Percentiles rank a stretch among this genome's conserved stretches.
Evolutionary conservation across 1,140 invertebrate genomes (phyloP).

Genomic region (Chymomyza costata): DNA sequence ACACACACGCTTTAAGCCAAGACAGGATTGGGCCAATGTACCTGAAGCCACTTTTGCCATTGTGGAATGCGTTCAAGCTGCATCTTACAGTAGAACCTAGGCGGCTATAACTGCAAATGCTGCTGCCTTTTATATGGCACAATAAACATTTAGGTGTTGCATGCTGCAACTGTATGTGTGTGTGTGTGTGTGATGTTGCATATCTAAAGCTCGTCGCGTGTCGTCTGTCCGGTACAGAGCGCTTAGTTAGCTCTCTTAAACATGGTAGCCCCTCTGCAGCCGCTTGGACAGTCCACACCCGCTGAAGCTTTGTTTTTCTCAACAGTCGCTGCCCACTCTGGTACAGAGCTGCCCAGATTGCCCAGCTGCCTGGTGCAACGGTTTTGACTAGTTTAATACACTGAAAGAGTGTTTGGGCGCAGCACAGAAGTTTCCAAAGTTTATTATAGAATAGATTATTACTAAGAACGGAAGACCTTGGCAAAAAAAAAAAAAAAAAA

Average conservation of each 20-base stretch:
- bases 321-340: not conserved
- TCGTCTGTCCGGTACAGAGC: slow-evolving; percentile 65
- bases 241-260: slow-evolving; percentile 66
- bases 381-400: too few species aligned
- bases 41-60: slow-evolving; percentile 67
- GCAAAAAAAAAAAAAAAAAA: too few species aligned
- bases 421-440: too few species aligned
- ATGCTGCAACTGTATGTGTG: slow-evolving; percentile 43
- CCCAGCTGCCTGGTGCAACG: too few species aligned
- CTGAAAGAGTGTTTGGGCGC: too few species aligned
- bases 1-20: slow-evolving; percentile 10
- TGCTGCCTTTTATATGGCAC: slow-evolving; percentile 66
- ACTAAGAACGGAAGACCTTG: too few species aligned
- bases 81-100: slow-evolving; percentile 16
- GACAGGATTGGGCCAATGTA: slow-evolving; percentile 74
- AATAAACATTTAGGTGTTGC: slow-evolving; percentile 71
- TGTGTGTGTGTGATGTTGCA: slow-evolving; percentile 22
- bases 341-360: too few species aligned
- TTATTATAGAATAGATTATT: too few species aligned
- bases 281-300: not conserved
- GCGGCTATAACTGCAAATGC: slow-evolving; percentile 65
- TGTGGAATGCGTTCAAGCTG: slow-evolving; percentile 62
- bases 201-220: slow-evolving; percentile 43
- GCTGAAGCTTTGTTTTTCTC: not conserved
- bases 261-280: slow-evolving; percentile 47